These are phyloP conservation scores for Barbus barbus DNA, from an alignment of 2,113 vertebrate genomes.

Conservation along the genomic window DNA sequence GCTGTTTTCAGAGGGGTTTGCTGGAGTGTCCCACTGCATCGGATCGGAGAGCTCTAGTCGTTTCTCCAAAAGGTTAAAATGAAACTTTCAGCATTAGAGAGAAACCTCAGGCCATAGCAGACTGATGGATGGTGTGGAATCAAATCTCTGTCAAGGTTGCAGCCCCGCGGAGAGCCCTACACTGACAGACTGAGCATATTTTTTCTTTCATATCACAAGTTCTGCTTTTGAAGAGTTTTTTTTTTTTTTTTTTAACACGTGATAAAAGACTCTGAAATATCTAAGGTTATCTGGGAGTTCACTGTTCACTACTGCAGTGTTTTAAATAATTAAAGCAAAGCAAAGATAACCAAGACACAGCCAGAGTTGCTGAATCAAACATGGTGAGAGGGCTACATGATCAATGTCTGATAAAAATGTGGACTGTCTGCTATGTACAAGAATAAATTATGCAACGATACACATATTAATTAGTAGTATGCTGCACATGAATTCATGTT, in stretches of 20 bases:
- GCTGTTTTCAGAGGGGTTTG: slow-evolving; percentile 1
- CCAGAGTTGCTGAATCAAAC: slow-evolving; percentile 19
- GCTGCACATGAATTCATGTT: neutral
- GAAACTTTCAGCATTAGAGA: slow-evolving; percentile 27
- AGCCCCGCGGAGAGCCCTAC: slow-evolving; percentile 12
- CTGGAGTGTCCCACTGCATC: slow-evolving; percentile 18
- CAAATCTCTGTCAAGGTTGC: slow-evolving; percentile 32
- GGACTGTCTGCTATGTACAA: neutral
- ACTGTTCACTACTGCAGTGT: neutral
- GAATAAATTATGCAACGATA: neutral
- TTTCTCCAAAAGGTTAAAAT: slow-evolving; percentile 26
- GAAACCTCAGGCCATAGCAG: slow-evolving; percentile 19
- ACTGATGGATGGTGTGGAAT: slow-evolving; percentile 24
- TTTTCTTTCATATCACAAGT: neutral
- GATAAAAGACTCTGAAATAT: slow-evolving; percentile 18
- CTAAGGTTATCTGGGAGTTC: slow-evolving; percentile 31
- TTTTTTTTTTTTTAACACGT: neutral
- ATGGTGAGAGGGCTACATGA: neutral
- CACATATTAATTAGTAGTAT: neutral
- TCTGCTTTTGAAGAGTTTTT: slow-evolving; percentile 7
- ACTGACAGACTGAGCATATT: neutral
- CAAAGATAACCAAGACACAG: slow-evolving; percentile 15
- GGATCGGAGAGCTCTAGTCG: slow-evolving; percentile 12
- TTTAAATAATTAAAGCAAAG: slow-evolving; percentile 31
- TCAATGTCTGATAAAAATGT: neutral